Percentiles rank a stretch among this genome's conserved stretches.
Conservation (phyloP, 2,888 invertebrate species). For the Cotesia congregata region DNA sequence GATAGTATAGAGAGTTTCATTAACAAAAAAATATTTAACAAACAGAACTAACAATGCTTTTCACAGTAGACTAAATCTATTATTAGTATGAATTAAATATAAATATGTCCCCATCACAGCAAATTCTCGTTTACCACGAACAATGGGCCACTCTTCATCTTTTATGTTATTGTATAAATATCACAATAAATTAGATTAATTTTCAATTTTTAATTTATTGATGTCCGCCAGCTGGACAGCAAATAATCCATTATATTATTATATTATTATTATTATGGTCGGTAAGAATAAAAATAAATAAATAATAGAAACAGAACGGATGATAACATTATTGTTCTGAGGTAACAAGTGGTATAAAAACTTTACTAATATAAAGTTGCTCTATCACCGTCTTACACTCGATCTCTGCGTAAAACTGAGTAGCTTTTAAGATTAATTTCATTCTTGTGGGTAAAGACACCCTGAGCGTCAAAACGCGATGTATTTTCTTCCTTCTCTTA, state of each 20-base stretch:
- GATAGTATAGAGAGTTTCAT: too few species aligned
- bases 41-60: too few species aligned
- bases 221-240: conserved; percentile 19
- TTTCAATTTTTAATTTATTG: too few species aligned
- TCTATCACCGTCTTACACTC: conserved; percentile 49
- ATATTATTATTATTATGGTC: too few species aligned
- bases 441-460: conserved; percentile 42
- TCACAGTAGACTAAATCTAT: too few species aligned
- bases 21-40: too few species aligned
- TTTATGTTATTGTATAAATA: background rate
- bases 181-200: background rate
- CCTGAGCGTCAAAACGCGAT: background rate
- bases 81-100: too few species aligned
- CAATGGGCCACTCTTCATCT: too few species aligned
- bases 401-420: conserved; percentile 3
- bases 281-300: conserved; percentile 10
- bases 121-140: too few species aligned
- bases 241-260: conserved; percentile 25
- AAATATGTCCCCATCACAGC: too few species aligned
- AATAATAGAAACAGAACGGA: conserved; percentile 27
- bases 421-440: conserved; percentile 53
- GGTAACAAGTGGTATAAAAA: conserved; percentile 55
- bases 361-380: conserved; percentile 64
- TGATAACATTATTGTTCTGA: conserved; percentile 39
- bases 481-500: background rate